phyloP scores from a whole-genome alignment of 2,113 vertebrate genomes.

The Indicator indicator region DNA sequence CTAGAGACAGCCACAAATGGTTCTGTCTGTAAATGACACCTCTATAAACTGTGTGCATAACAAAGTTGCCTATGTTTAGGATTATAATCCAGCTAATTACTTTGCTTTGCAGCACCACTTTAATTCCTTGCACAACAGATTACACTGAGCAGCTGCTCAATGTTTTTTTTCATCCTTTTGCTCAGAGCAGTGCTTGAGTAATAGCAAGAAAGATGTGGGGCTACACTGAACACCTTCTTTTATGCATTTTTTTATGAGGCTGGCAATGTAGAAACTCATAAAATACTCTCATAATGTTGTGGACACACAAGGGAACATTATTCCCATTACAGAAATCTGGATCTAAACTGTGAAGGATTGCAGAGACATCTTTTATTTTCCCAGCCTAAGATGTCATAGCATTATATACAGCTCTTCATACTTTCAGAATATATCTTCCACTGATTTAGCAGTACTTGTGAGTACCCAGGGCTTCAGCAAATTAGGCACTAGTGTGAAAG shows the following conservation, averaged over 20 bases:
- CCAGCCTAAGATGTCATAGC: not conserved
- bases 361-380: not conserved
- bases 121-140: not conserved
- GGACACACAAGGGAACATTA: not conserved
- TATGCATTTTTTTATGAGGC: not conserved
- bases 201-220: rapidly evolving
- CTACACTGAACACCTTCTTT: not conserved
- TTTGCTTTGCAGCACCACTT: not conserved
- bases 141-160: not conserved
- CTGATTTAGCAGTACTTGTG: not conserved
- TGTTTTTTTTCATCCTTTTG: not conserved
- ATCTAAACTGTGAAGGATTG: not conserved
- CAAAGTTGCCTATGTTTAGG: not conserved
- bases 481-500: not conserved
- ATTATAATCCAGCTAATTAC: not conserved
- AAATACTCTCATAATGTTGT: rapidly evolving
- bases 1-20: not conserved
- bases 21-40: not conserved
- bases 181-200: not conserved
- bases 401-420: not conserved
- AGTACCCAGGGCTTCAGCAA: not conserved
- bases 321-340: not conserved
- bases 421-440: not conserved
- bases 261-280: not conserved
- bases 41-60: not conserved